Percentiles rank a stretch among this genome's conserved stretches.
These are phyloP conservation scores for Aricia artaxerxes DNA, from an alignment of 2,888 invertebrate genomes.

Conservation along the genomic window DNA sequence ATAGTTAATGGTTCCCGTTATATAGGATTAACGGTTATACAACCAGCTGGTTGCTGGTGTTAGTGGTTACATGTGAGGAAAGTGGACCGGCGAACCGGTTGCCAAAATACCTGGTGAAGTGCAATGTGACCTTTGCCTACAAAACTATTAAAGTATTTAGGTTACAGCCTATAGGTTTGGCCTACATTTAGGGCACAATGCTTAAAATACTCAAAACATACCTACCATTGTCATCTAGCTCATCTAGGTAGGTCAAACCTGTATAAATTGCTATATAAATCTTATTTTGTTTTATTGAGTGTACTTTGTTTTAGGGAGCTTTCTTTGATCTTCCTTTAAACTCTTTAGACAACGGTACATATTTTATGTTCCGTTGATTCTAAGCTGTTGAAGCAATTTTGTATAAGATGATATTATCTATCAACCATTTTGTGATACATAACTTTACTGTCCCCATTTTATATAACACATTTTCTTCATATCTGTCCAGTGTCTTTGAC, in stretches of 20 bases:
- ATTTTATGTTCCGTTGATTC: too few species aligned
- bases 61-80: constrained; percentile 14
- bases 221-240: too few species aligned
- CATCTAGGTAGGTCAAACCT: too few species aligned
- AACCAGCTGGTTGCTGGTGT: background rate
- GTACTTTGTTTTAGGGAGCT: too few species aligned
- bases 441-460: background rate
- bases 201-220: too few species aligned
- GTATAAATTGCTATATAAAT: too few species aligned
- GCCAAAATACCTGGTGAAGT: background rate
- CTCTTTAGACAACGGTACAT: too few species aligned
- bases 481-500: background rate
- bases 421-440: background rate
- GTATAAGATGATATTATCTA: too few species aligned
- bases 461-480: background rate
- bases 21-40: constrained; percentile 13
- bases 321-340: too few species aligned
- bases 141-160: background rate
- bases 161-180: background rate
- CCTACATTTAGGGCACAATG: too few species aligned
- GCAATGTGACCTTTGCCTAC: background rate
- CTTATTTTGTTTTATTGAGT: too few species aligned
- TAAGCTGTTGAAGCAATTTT: too few species aligned
- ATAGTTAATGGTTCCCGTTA: constrained; percentile 10
- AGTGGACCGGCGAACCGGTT: constrained; percentile 7